Conservation (phyloP, 1,140 invertebrate genomes). For the Chlorops oryzae region DNA sequence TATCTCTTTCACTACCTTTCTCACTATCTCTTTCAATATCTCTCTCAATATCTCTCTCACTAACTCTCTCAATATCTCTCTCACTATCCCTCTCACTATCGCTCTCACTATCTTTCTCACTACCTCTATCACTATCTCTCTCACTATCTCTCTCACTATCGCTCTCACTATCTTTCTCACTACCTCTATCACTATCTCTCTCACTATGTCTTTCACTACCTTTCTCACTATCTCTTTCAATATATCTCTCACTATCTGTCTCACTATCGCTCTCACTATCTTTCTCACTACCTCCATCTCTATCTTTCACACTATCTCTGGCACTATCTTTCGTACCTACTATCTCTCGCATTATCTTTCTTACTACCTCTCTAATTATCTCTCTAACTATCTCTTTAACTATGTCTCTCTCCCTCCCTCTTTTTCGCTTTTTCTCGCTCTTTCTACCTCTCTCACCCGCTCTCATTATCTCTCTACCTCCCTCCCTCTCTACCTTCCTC, state of each 20-base stretch:
- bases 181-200: not conserved
- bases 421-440: not conserved
- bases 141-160: slow-evolving; percentile 9
- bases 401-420: not conserved
- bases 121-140: not conserved
- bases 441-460: not conserved
- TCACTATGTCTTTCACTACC: not conserved
- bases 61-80: not conserved
- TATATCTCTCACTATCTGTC: not conserved
- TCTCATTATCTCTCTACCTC: not conserved
- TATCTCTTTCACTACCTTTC: not conserved
- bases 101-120: not conserved
- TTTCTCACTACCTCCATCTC: not conserved
- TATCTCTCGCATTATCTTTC: not conserved
- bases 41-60: not conserved
- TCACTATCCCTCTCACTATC: not conserved
- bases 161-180: not conserved
- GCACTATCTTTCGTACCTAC: not conserved
- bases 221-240: not conserved
- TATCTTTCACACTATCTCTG: not conserved
- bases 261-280: not conserved
- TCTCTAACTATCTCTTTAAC: not conserved
- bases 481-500: not conserved
- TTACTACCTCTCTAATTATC: not conserved
- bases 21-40: not conserved